A percentile compares a stretch with the other conserved stretches of the same genome.
These are phyloP conservation scores for Melanotaenia trifasciata DNA, from an alignment of 2,797 vertebrate species.

Conservation along the genomic window DNA sequence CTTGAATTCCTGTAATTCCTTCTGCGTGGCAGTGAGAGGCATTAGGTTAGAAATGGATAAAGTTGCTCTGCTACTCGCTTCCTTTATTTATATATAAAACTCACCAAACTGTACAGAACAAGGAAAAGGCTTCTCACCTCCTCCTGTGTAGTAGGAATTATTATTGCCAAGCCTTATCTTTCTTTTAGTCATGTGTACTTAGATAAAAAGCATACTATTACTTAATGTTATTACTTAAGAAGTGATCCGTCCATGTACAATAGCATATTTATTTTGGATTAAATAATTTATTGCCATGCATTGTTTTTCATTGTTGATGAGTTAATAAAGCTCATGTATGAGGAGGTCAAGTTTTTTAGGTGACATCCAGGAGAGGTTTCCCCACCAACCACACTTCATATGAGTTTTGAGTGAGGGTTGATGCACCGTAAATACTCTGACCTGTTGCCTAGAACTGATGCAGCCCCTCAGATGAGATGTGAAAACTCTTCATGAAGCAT, in stretches of 20 bases:
- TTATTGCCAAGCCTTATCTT: not conserved
- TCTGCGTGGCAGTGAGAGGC: not conserved
- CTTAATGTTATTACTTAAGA: too few species aligned
- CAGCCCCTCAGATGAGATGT: not conserved
- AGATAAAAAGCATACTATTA: not conserved
- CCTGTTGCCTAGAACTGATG: not conserved
- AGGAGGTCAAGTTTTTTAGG: too few species aligned
- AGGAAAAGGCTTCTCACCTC: not conserved
- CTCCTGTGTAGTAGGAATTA: not conserved
- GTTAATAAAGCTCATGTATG: not conserved
- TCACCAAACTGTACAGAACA: not conserved
- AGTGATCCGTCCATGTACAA: too few species aligned
- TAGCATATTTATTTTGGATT: too few species aligned
- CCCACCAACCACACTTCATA: too few species aligned
- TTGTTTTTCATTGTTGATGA: not conserved
- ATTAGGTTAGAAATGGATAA: not conserved
- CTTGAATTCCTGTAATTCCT: constrained; percentile 29
- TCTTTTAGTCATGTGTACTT: not conserved
- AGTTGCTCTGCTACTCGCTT: not conserved
- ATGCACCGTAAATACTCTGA: too few species aligned
- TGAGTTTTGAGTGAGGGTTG: too few species aligned
- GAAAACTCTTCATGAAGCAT: not conserved
- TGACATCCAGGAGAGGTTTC: too few species aligned
- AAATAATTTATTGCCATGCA: not conserved
- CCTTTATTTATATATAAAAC: not conserved